phyloP scores from a whole-genome alignment of 2,888 invertebrate genomes.

The Seira sanloemensis region DNA sequence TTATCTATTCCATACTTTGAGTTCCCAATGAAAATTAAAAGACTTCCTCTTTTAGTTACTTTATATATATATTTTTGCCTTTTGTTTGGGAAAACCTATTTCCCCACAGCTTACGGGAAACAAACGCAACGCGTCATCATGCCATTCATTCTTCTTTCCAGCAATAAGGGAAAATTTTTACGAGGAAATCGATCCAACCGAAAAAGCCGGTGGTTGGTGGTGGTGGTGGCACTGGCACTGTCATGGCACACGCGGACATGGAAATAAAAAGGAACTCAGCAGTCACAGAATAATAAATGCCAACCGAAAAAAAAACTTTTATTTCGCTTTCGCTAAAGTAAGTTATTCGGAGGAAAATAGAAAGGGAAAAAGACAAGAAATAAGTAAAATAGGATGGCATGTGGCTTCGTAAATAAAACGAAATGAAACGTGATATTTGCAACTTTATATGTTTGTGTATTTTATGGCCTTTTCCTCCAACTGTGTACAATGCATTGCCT shows the following conservation, averaged over 20 bases:
- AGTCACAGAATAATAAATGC: background rate
- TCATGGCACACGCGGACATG: background rate
- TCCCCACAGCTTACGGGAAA: background rate
- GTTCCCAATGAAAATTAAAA: background rate
- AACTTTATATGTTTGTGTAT: constrained; percentile 46
- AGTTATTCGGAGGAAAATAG: background rate
- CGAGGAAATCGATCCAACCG: constrained; percentile 51
- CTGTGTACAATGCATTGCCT: background rate
- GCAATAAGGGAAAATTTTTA: constrained; percentile 50
- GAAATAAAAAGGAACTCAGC: constrained; percentile 2
- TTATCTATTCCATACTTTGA: background rate
- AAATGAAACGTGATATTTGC: constrained; percentile 64
- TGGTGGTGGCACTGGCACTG: constrained; percentile 43
- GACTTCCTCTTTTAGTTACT: background rate
- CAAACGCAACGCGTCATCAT: constrained; percentile 28
- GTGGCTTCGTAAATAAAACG: constrained; percentile 44
- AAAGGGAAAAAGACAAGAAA: background rate
- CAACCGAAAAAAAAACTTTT: background rate
- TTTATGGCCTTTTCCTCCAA: constrained; percentile 43
- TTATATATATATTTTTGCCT: background rate
- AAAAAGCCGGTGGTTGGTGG: background rate
- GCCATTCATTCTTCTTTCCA: constrained; percentile 19
- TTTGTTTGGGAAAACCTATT: background rate
- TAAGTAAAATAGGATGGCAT: constrained; percentile 24
- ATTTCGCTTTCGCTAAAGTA: background rate